Evolutionary conservation across 2,113 vertebrate species (phyloP).

Genomic region (Hylia prasina): DNA sequence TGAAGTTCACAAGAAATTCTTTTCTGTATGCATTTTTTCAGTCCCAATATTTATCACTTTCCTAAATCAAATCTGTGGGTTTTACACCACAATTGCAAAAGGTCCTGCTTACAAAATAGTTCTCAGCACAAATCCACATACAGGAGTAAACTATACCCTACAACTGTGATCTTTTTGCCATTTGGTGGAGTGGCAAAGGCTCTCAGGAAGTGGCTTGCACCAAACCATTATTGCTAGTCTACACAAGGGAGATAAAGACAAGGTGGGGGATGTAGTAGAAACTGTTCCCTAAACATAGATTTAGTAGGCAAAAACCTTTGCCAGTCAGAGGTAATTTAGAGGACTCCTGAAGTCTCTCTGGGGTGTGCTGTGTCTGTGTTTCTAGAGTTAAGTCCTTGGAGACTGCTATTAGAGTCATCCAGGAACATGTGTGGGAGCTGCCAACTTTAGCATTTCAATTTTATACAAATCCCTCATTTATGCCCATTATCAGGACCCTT

Average conservation of each 20-base stretch:
- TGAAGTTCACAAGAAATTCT: not conserved
- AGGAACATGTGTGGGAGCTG: not conserved
- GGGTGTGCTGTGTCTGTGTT: not conserved
- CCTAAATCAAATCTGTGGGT: fast-evolving
- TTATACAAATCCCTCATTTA: not conserved
- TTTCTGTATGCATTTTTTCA: not conserved
- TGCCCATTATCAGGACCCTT: not conserved
- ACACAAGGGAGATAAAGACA: not conserved
- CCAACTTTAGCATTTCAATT: not conserved
- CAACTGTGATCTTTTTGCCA: not conserved
- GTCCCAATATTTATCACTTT: not conserved
- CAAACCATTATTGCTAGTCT: not conserved
- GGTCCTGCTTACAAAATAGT: not conserved
- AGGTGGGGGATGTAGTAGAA: not conserved
- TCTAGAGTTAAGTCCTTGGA: not conserved
- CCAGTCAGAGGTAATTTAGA: not conserved
- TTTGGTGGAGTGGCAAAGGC: not conserved
- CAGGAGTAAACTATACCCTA: not conserved
- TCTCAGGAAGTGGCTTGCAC: not conserved
- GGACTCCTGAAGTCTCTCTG: not conserved
- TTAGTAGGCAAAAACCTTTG: not conserved
- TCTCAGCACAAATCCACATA: not conserved
- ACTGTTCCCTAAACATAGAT: not conserved
- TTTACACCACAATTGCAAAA: not conserved
- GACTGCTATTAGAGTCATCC: fast-evolving